Evolutionary conservation across 2,797 vertebrate genomes (phyloP), one percentile per base, ranked within the genome.

Genomic region (Hozukius guyotensis): DNA sequence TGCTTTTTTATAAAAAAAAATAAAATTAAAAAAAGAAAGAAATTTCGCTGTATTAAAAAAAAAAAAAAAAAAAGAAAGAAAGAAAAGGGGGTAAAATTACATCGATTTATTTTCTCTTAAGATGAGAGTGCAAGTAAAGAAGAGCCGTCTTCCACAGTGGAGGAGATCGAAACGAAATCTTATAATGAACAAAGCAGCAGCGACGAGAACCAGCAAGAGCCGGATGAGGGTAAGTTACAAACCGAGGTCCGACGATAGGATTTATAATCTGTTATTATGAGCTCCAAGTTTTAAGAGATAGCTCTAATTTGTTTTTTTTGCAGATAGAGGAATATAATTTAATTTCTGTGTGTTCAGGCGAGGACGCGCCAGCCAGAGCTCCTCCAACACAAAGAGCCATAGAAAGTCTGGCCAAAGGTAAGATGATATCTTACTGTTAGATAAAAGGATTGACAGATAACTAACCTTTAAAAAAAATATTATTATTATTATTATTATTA

Each of bases 361-460:
- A 98, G 65, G 97, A 98, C 24, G 90, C 89, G 16, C 86, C 96
- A 71, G 82, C 88, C 88, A 95, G 96, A 92, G 92, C 92, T 83
- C 94, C 91, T 69, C 88, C 96, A 85, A 73, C 96, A 89, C 97
- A 97, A 80, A 98, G 97, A 90, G 95, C 97, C 86, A 95, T 98
- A 68, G 96, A 98, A 90, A 97, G 94, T 88, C 89, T 98, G 95
- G 98, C 97, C 77, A 98, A 98, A 97, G 98, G 98, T 99, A 96
- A 95, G 95, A 82, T 31, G 1, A 32, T 81, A 49, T 68, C 20
- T 64, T 57, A 69, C 22, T 78, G 53, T 59, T 42, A 42, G 16
- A 36, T 53, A 27, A 18, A 38, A 38, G 31, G 29, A 60, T 42
- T 29, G n/a, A 61, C 6, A 71, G 22, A 60, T 52, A 27, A 56